phyloP scores from a whole-genome alignment of 1,140 invertebrate genomes.

The Papilio machaon region DNA sequence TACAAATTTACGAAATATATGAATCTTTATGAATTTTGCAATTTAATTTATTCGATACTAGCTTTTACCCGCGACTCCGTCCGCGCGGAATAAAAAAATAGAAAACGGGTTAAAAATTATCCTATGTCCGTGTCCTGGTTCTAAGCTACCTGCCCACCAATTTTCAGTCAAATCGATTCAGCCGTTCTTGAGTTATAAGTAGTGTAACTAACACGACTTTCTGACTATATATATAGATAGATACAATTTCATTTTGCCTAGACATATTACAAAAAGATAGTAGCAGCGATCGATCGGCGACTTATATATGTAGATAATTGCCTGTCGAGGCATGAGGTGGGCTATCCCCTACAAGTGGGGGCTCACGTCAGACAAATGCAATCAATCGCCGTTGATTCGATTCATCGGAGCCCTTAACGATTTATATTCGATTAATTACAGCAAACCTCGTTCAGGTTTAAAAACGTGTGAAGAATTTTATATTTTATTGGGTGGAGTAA shows the following conservation, averaged over 20 bases:
- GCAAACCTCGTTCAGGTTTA: not conserved
- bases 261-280: not conserved
- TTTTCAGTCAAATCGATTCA: too few species aligned
- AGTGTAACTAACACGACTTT: too few species aligned
- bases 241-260: not conserved
- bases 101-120: too few species aligned
- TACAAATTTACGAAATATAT: not conserved
- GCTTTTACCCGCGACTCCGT: too few species aligned
- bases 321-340: not conserved
- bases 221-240: too few species aligned
- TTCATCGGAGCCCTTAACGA: slow-evolving; percentile 15
- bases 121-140: too few species aligned
- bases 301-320: not conserved
- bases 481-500: not conserved
- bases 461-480: slow-evolving; percentile 9
- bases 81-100: too few species aligned
- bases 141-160: too few species aligned
- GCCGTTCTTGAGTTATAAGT: too few species aligned
- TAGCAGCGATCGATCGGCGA: not conserved
- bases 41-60: not conserved
- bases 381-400: slow-evolving; percentile 1
- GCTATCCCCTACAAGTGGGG: not conserved
- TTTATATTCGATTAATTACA: slow-evolving; percentile 13
- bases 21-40: not conserved
- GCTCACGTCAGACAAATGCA: slow-evolving; percentile 3